Conservation (phyloP, 2,797 vertebrate species). For the Xenentodon cancila region DNA sequence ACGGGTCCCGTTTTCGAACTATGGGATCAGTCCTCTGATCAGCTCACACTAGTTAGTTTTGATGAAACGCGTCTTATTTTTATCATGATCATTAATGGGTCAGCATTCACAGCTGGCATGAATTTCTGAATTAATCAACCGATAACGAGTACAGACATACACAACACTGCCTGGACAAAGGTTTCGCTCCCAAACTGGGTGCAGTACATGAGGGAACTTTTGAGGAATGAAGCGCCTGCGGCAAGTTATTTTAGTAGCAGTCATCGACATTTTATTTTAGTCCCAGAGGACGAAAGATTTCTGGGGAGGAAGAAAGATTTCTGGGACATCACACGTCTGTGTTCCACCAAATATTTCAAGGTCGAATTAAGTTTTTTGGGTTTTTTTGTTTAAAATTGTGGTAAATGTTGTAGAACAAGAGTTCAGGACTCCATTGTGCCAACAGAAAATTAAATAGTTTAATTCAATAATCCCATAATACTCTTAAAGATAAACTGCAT, state of each 20-base stretch:
- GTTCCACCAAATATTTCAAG: constrained; percentile 31
- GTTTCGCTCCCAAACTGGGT: constrained; percentile 8
- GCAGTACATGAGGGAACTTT: background rate
- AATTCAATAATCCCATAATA: too few relatives aligned
- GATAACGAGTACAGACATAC: background rate
- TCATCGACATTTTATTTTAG: constrained; percentile 8
- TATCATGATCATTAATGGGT: too few relatives aligned
- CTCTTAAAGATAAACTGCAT: too few relatives aligned
- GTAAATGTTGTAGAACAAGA: constrained; percentile 20
- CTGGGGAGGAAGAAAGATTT: constrained; percentile 40
- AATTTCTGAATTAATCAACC: background rate
- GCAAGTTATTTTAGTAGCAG: constrained; percentile 50
- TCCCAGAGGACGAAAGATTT: constrained; percentile 37
- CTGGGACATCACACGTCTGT: constrained; percentile 47
- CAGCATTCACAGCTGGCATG: too few relatives aligned
- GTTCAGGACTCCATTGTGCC: constrained; percentile 1
- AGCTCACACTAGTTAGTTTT: too few relatives aligned
- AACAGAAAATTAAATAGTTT: too few relatives aligned
- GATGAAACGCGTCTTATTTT: too few relatives aligned
- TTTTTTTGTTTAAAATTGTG: background rate
- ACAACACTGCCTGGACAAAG: background rate
- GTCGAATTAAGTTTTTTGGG: constrained; percentile 16
- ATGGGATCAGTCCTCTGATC: too few relatives aligned
- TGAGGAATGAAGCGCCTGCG: constrained; percentile 20
- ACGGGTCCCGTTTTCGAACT: too few relatives aligned